Evolutionary conservation across 2,113 vertebrate species (phyloP).

Genomic region (Mustela nigripes): DNA sequence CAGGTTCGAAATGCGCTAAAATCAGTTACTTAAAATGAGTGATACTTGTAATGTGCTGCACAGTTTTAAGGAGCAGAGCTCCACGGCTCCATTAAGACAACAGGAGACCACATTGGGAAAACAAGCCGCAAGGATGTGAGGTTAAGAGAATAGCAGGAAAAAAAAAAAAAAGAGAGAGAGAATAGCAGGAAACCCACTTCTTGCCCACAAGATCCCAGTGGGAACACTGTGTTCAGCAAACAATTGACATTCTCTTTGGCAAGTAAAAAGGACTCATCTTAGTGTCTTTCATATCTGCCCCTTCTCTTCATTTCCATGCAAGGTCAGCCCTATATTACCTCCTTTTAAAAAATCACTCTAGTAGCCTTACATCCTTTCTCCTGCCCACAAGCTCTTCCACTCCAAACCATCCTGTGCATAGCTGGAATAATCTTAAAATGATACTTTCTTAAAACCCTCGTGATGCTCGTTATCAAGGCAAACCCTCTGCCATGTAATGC

Average conservation of each 20-base stretch:
- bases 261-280: slow-evolving; percentile 24
- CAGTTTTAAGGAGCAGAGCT: slow-evolving; percentile 76
- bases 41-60: slow-evolving; percentile 71
- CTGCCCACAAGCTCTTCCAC: not conserved
- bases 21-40: slow-evolving; percentile 80
- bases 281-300: not conserved
- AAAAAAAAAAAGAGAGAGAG: no score
- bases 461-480: not conserved
- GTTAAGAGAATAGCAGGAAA: slow-evolving; percentile 50
- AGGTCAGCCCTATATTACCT: slow-evolving; percentile 11
- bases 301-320: slow-evolving; percentile 35
- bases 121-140: slow-evolving; percentile 52
- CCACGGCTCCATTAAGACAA: slow-evolving; percentile 76
- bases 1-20: slow-evolving; percentile 74
- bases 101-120: slow-evolving; percentile 71
- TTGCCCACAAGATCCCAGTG: slow-evolving; percentile 19
- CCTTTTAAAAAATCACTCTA: not conserved
- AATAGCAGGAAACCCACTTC: slow-evolving; percentile 45
- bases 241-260: slow-evolving; percentile 57
- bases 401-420: not conserved
- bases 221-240: slow-evolving; percentile 63
- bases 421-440: slow-evolving; percentile 8
- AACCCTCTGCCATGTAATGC: not conserved
- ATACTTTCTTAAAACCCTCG: not conserved
- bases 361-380: not conserved